Percentiles rank a stretch among this genome's conserved stretches.
phyloP scores from a whole-genome alignment of 2,888 invertebrate genomes.

The Bombylius discolor region DNA sequence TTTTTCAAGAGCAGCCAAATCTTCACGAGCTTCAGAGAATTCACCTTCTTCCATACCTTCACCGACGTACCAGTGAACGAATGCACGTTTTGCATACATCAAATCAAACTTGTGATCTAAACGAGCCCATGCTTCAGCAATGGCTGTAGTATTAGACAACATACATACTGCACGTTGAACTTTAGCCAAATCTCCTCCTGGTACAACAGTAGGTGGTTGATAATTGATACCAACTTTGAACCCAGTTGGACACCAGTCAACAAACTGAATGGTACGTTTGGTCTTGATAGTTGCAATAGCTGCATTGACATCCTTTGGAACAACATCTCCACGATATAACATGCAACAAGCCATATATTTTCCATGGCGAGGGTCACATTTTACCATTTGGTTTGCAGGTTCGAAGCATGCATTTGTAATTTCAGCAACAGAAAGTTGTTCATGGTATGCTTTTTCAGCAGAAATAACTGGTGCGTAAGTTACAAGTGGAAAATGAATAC shows the following conservation, averaged over 20 bases:
- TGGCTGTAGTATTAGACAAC: constrained; percentile 87
- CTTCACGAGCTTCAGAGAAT: constrained; percentile 61
- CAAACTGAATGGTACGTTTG: constrained; percentile 84
- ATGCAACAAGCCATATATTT: constrained; percentile 87
- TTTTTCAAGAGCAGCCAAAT: constrained; percentile 56
- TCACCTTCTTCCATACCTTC: constrained; percentile 68
- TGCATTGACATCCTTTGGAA: constrained; percentile 80
- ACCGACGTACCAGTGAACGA: constrained; percentile 81
- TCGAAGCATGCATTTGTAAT: constrained; percentile 87
- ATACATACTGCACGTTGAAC: constrained; percentile 88
- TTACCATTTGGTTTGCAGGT: constrained; percentile 82
- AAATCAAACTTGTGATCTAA: constrained; percentile 85
- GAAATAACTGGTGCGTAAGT: constrained; percentile 79
- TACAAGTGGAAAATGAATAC: constrained; percentile 81
- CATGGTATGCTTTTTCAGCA: constrained; percentile 80
- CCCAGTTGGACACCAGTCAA: constrained; percentile 80
- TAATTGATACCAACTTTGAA: constrained; percentile 69
- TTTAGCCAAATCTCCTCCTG: constrained; percentile 78
- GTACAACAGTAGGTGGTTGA: constrained; percentile 79
- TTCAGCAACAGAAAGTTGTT: constrained; percentile 71
- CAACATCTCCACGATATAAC: constrained; percentile 80
- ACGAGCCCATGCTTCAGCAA: constrained; percentile 89
- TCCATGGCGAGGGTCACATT: constrained; percentile 74
- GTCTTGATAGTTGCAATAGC: constrained; percentile 84
- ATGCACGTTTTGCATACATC: constrained; percentile 86